phyloP scores from a whole-genome alignment of 1,140 invertebrate genomes.

The Temnothorax nylanderi region DNA sequence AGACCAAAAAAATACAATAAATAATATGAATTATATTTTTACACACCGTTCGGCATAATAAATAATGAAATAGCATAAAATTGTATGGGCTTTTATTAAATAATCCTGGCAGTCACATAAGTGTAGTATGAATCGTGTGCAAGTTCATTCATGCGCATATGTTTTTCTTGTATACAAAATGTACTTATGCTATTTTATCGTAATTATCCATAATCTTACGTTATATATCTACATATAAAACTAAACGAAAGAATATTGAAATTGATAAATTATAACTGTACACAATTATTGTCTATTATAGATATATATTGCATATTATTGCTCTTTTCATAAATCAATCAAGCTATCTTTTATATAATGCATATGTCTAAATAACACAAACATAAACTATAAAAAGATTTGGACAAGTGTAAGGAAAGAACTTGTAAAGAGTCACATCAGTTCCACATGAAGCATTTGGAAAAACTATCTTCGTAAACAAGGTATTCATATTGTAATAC shows the following conservation, averaged over 20 bases:
- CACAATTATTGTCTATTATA: slow-evolving; percentile 15
- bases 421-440: neutral
- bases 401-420: slow-evolving; percentile 11
- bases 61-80: slow-evolving; percentile 18
- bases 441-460: too few species aligned
- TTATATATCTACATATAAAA: neutral
- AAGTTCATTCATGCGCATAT: neutral
- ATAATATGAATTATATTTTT: too few species aligned
- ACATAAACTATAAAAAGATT: slow-evolving; percentile 16
- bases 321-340: neutral
- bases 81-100: slow-evolving; percentile 26
- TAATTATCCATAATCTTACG: neutral
- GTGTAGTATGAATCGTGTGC: neutral
- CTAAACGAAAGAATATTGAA: slow-evolving; percentile 23
- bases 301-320: slow-evolving; percentile 32
- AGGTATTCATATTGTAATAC: too few species aligned
- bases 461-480: too few species aligned
- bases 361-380: slow-evolving; percentile 14
- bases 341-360: neutral
- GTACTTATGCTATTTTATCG: neutral
- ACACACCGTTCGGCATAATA: neutral
- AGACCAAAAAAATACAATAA: too few species aligned
- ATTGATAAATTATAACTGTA: slow-evolving; percentile 38
- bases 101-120: slow-evolving; percentile 50
- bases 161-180: neutral